Evolutionary conservation across 1,140 invertebrate species (phyloP), one percentile per base, ranked within the genome.

Genomic region (Euura lappo): DNA sequence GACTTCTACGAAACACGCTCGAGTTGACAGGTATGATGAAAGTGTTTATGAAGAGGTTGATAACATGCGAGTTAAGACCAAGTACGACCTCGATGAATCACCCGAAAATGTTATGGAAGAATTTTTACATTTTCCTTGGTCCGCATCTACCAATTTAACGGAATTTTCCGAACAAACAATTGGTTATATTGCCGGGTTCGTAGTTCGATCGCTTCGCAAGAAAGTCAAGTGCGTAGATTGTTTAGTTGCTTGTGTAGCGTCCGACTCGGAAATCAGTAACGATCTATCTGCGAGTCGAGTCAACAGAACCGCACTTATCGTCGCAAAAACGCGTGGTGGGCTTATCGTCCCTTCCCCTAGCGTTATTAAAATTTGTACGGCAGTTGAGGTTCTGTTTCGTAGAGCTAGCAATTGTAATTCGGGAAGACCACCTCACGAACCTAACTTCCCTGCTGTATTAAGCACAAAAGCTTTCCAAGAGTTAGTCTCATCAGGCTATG

Each of bases 1-100:
- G 11, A 13, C 11, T 68, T n/a, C 2, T 42, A 44, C 66, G 10
- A 68, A 68, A 68, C 10, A 68, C 10, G 66, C 8, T 7, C 13
- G 8, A 44, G 11, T 68, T 3, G 66, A 68, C 42, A 68, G 5
- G 44, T 44, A 68, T 28, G 66, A 68, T n/a, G 28, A 4, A 28
- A 28, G 42, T 68, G 66, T 68, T 7, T 68, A 11, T n/a, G 13
- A 68, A 13, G 66, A 68, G 13, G 42, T 68, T 11, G 66, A 68
- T 68, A 68, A 68, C 42, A 11, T 68, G 13, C 13, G 66, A 68
- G 66, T 68, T 42, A 10, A 68, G 44, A 28, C 11, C 11, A 68
- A 13, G 42, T 68, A 68, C 42, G 1, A 68, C 5, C 13, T 68
- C 7, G 6, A 67, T 68, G n/a, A 60, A n/a, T 51, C n/a, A n/a